Percentiles rank a stretch among this genome's conserved stretches.
Evolutionary conservation across 2,888 invertebrate species (phyloP).

Genomic region (Drosophila vallismaia): DNA sequence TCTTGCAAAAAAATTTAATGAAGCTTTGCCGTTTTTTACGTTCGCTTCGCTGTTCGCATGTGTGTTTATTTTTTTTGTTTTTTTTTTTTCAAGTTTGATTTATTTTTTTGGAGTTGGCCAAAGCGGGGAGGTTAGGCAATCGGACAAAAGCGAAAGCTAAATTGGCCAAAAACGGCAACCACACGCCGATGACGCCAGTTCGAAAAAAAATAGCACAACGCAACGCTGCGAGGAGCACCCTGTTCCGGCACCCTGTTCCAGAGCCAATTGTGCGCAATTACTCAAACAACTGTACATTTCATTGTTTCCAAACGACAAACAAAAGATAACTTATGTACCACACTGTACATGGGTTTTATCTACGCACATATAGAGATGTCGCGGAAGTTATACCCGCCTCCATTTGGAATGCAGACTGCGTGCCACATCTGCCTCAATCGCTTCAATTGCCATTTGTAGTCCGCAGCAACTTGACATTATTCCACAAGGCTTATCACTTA

Average conservation of each 20-base stretch:
- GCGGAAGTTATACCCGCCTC: slow-evolving; percentile 40
- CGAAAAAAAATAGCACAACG: slow-evolving; percentile 65
- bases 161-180: slow-evolving; percentile 72
- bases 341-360: not conserved
- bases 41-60: slow-evolving; percentile 20
- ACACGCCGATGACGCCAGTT: slow-evolving; percentile 58
- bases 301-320: slow-evolving; percentile 49
- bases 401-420: slow-evolving; percentile 37
- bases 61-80: slow-evolving; percentile 37
- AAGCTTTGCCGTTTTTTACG: slow-evolving; percentile 34
- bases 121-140: slow-evolving; percentile 62
- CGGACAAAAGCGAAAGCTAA: slow-evolving; percentile 77
- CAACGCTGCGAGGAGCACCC: slow-evolving; percentile 26
- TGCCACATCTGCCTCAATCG: slow-evolving; percentile 23
- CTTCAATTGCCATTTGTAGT: slow-evolving; percentile 30
- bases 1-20: slow-evolving; percentile 66
- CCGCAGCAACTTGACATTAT: slow-evolving; percentile 42
- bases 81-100: slow-evolving; percentile 65
- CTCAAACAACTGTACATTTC: slow-evolving; percentile 37
- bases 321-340: slow-evolving; percentile 50
- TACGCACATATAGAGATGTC: slow-evolving; percentile 25
- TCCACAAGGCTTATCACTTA: slow-evolving; percentile 18
- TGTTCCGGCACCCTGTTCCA: slow-evolving; percentile 68
- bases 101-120: slow-evolving; percentile 62
- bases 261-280: slow-evolving; percentile 74